Conservation (phyloP, 2,113 vertebrate species). For the Archilochus colubris region DNA sequence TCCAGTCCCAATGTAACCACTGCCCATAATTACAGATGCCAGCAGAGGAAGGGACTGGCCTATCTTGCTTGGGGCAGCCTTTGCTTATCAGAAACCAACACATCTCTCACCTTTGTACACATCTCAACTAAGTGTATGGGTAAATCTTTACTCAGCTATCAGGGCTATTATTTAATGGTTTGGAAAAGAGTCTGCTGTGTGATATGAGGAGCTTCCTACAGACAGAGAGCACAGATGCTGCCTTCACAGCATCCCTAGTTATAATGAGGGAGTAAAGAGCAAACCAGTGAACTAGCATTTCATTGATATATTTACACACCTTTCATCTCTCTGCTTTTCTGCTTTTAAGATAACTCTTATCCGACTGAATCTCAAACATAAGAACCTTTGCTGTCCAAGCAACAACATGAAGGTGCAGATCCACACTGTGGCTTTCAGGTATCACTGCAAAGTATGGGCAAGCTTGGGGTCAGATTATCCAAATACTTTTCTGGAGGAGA, state of each 20-base stretch:
- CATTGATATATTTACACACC: background rate
- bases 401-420: background rate
- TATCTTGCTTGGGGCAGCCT: background rate
- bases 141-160: background rate
- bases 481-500: background rate
- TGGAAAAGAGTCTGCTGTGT: background rate
- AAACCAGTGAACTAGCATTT: background rate
- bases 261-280: background rate
- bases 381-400: background rate
- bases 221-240: background rate
- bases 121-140: background rate
- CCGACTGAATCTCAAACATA: background rate
- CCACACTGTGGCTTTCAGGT: background rate
- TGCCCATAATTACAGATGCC: background rate
- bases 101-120: background rate
- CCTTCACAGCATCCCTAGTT: background rate
- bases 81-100: background rate
- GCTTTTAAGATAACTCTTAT: background rate
- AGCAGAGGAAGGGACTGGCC: background rate
- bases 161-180: background rate
- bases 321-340: background rate
- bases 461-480: background rate
- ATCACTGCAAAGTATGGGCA: background rate
- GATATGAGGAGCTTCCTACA: background rate
- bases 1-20: background rate